These are phyloP conservation scores for Pseudomyrmex gracilis DNA, from an alignment of 1,140 invertebrate genomes.

Conservation along the genomic window DNA sequence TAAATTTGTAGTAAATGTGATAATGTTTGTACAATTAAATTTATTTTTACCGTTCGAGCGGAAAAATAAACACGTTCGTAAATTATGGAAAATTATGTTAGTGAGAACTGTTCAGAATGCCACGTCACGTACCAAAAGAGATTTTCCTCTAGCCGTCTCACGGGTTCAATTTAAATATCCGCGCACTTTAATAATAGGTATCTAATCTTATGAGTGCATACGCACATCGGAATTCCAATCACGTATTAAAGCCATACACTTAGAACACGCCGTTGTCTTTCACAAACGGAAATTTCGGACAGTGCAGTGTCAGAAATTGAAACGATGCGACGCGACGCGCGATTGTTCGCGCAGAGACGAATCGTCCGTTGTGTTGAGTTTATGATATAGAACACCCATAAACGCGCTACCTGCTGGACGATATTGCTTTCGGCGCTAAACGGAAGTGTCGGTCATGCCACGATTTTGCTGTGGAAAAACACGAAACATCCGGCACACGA, in stretches of 20 bases:
- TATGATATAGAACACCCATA: slow-evolving; percentile 24
- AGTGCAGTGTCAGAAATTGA: slow-evolving; percentile 29
- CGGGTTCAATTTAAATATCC: background rate
- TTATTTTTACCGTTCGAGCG: background rate
- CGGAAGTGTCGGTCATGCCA: slow-evolving; percentile 21
- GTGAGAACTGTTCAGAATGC: background rate
- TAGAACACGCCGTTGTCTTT: slow-evolving; percentile 18
- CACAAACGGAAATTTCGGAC: slow-evolving; percentile 35
- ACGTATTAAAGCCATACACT: background rate
- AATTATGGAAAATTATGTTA: background rate
- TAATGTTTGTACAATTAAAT: background rate
- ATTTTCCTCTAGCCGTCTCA: background rate
- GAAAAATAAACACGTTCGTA: background rate
- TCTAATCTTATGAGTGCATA: background rate
- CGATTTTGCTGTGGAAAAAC: slow-evolving; percentile 28
- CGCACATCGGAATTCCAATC: background rate
- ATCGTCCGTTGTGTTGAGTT: slow-evolving; percentile 7
- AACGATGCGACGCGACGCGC: slow-evolving; percentile 6
- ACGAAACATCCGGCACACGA: slow-evolving; percentile 9
- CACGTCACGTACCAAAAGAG: background rate
- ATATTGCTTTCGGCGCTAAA: slow-evolving; percentile 43
- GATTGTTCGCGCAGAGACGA: slow-evolving; percentile 35
- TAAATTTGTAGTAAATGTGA: background rate
- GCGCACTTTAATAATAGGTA: too few relatives aligned
- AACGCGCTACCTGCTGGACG: slow-evolving; percentile 24